Evolutionary conservation across 2,888 invertebrate genomes (phyloP).

Genomic region (Latheticus oryzae): DNA sequence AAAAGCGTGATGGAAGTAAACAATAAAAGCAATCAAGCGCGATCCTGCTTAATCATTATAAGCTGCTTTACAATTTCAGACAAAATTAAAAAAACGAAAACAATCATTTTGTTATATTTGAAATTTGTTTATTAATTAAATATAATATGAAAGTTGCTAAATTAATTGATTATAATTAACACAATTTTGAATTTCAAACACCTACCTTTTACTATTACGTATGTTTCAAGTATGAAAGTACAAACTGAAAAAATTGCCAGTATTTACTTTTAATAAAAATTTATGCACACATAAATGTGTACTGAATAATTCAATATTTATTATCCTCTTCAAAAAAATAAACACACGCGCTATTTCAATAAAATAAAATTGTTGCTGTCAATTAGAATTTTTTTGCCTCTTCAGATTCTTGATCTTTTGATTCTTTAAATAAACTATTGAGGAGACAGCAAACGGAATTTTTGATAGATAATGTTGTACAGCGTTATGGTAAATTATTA

Average conservation of each 20-base stretch:
- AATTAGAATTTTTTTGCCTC: conserved; percentile 17
- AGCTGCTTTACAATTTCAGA: too few relatives aligned
- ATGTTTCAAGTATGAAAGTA: conserved; percentile 19
- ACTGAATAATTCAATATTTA: conserved; percentile 32
- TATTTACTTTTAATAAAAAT: conserved; percentile 7
- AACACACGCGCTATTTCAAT: conserved; percentile 29
- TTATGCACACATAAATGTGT: conserved; percentile 23
- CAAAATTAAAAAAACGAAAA: too few relatives aligned
- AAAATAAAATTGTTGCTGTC: conserved; percentile 17
- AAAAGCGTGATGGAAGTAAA: conserved; percentile 9
- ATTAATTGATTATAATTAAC: too few relatives aligned
- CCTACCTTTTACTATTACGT: conserved; percentile 25
- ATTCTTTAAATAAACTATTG: conserved; percentile 14
- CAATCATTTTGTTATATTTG: too few relatives aligned
- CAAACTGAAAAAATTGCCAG: conserved; percentile 5
- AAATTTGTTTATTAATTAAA: too few relatives aligned
- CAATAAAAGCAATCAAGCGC: conserved; percentile 21
- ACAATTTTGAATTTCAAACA: conserved; percentile 5
- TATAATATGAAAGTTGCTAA: too few relatives aligned
- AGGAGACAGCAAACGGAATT: too few relatives aligned
- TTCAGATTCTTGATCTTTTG: conserved; percentile 11
- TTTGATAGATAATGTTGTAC: too few relatives aligned
- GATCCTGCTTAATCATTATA: conserved; percentile 18
- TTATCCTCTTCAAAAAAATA: conserved; percentile 16
- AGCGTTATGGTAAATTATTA: too few relatives aligned